A percentile compares a stretch with the other conserved stretches of the same genome.
phyloP scores from a whole-genome alignment of 1,140 invertebrate species.

The Drosophila neocordata region DNA sequence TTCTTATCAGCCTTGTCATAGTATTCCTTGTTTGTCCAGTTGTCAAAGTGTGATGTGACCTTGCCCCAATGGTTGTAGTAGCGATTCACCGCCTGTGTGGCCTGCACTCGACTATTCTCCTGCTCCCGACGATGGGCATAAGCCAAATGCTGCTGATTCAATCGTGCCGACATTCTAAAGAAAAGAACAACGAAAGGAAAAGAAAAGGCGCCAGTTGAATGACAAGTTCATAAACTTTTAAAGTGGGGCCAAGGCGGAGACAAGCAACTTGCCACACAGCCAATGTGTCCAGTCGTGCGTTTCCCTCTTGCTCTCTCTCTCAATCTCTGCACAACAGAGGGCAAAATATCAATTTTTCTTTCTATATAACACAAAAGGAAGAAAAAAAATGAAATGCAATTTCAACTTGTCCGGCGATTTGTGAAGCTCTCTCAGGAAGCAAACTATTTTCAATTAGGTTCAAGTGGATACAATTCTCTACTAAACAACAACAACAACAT shows the following conservation, averaged over 20 bases:
- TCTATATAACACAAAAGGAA: not conserved
- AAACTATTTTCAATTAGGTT: not conserved
- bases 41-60: slow-evolving; percentile 79
- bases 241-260: slow-evolving; percentile 84
- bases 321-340: too few relatives aligned
- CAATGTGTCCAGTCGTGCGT: slow-evolving; percentile 14
- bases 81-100: slow-evolving; percentile 66
- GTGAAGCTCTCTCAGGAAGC: not conserved
- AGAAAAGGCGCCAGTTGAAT: slow-evolving; percentile 67
- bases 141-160: slow-evolving; percentile 70
- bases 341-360: too few relatives aligned
- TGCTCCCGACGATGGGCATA: slow-evolving; percentile 69
- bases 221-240: slow-evolving; percentile 87
- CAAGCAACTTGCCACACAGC: not conserved
- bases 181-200: not conserved
- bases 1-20: slow-evolving; percentile 83
- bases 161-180: slow-evolving; percentile 53
- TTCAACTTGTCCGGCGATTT: slow-evolving; percentile 7
- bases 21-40: slow-evolving; percentile 84
- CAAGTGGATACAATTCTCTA: too few relatives aligned
- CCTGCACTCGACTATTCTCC: slow-evolving; percentile 69
- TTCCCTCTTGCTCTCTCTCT: not conserved
- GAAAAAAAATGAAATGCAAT: not conserved
- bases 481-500: too few relatives aligned
- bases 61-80: slow-evolving; percentile 81